Conservation (phyloP, 2,113 vertebrate genomes). For the Cryptotis parvus region DNA sequence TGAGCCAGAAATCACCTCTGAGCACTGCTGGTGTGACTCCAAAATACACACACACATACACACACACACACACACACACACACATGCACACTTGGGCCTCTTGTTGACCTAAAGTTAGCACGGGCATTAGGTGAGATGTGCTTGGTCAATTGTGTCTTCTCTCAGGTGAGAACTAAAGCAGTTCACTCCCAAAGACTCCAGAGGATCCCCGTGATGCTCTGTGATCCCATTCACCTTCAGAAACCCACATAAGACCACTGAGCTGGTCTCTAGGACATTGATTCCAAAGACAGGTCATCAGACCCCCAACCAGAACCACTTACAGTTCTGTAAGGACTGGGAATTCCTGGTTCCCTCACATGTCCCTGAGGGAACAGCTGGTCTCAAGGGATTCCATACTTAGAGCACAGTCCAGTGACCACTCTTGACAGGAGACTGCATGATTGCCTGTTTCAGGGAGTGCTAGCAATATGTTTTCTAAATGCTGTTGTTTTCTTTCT, state of each 20-base stretch:
- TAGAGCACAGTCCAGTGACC: neutral
- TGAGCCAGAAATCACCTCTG: no score
- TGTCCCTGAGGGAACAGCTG: neutral
- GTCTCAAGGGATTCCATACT: neutral
- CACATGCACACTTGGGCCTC: no score
- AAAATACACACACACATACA: no score
- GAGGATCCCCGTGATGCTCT: no score
- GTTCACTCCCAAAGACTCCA: constrained; percentile 30
- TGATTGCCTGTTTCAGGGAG: neutral
- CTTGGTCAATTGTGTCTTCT: constrained; percentile 28
- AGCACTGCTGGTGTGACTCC: no score
- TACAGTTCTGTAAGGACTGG: neutral
- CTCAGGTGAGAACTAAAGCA: neutral
- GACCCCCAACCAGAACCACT: neutral
- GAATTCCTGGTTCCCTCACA: neutral
- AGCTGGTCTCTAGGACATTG: neutral
- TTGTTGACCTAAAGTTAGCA: constrained; percentile 68
- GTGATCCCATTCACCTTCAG: neutral
- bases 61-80: no score
- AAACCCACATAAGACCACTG: neutral
- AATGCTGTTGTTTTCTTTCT: neutral
- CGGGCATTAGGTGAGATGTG: neutral
- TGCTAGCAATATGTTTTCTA: neutral
- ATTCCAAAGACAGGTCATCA: neutral
- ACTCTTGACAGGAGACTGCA: neutral